Base-by-base conservation (phyloP, 53 echinoderm and acorn worm species). In the Holothuria leucospilota region DNA sequence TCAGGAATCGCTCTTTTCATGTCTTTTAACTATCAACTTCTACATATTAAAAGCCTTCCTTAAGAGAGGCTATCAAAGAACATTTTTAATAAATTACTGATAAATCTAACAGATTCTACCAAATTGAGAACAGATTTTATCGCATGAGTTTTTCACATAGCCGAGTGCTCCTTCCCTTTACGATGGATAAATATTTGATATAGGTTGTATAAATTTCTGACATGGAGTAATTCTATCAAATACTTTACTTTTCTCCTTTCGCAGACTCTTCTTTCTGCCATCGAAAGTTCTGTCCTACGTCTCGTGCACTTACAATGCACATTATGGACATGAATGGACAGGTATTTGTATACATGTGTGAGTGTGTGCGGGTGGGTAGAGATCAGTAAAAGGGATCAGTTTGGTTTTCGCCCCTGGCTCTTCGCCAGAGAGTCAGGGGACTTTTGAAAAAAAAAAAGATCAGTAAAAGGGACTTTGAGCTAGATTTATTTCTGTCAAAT, bases 261-360 rank as follows among this genome's bases (percentile, higher is more conserved):
- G 1, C 59, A 87, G 88, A 68, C 8, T 87, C 88, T 59, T 80
- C 79, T 29, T 30, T 67, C 15, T 87, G 88, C 24, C 79, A 80
- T 80, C 81, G 88, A 1, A 68, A 68, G 39, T 68, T 51, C 58
- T 81, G 88, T 51, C 51, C 60, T 39, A 67, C 78, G 15, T 59
- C 67, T 23, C 67, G 88, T 53, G 78, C 80, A 18, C 81, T 87
- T 39, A 68, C 23, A 0, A 81, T 87, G 53, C 38, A 59, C n/a
- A 87, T 87, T 20, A 52, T 71, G 38, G 88, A 87, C 18, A 87
- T 66, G 27, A 81, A 67, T 66, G 66, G 81, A 46, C 29, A 42
- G 88, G 88, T 87, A 68, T 63, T 58, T n/a, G n/a, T n/a, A 34
- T 34, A 34, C 34, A 34, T 34, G 3, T 3, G 3, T 34, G 3